Evolutionary conservation across 2,888 invertebrate species (phyloP).

Genomic region (Glaucopsyche alexis): DNA sequence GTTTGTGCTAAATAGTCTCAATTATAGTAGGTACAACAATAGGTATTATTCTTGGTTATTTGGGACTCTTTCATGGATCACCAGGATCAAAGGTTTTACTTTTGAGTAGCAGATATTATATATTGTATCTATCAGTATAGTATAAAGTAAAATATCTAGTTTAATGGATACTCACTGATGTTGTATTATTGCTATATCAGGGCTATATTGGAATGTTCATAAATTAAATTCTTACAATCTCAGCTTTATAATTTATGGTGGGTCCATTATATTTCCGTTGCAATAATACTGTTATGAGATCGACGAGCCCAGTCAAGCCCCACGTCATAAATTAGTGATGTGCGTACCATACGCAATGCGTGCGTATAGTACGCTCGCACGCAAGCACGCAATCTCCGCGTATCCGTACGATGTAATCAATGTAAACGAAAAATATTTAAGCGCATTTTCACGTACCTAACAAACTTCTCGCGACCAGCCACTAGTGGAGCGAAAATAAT

Average conservation of each 20-base stretch:
- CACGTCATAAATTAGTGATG: constrained; percentile 8
- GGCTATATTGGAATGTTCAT: constrained; percentile 11
- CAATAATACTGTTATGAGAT: constrained; percentile 8
- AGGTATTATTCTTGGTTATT: neutral
- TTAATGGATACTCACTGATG: neutral
- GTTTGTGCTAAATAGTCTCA: neutral
- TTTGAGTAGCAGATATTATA: too few species aligned
- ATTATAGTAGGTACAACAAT: neutral
- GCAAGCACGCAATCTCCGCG: neutral
- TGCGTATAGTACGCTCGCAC: neutral
- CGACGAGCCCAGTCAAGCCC: neutral
- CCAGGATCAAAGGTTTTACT: neutral
- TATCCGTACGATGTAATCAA: constrained; percentile 1
- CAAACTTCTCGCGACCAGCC: constrained; percentile 9
- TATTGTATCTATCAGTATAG: neutral
- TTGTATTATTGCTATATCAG: constrained; percentile 1
- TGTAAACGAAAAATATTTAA: neutral
- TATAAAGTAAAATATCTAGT: neutral
- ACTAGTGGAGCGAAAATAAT: constrained; percentile 19
- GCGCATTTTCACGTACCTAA: constrained; percentile 16
- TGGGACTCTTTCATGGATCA: neutral
- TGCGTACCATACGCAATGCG: neutral
- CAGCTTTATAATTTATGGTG: neutral
- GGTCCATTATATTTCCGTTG: neutral
- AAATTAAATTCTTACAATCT: neutral